A percentile compares a stretch with the other conserved stretches of the same genome.
Conservation (phyloP, 2,113 vertebrate species). For the Oceanodroma tethys region DNA sequence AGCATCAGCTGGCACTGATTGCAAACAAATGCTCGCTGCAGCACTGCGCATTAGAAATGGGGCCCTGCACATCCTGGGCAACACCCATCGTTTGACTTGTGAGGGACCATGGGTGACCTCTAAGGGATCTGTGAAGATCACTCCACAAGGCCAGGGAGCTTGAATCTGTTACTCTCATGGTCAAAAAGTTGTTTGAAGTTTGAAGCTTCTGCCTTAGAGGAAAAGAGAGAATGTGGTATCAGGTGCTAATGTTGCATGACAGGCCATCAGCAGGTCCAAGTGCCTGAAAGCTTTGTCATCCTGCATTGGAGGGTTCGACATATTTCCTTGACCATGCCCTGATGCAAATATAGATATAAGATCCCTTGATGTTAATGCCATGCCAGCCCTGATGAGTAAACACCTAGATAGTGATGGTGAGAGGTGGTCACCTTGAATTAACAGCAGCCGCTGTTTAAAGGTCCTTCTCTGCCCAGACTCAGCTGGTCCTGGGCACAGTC, state of each 20-base stretch:
- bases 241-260: not conserved
- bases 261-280: not conserved
- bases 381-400: not conserved
- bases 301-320: not conserved
- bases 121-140: not conserved
- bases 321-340: not conserved
- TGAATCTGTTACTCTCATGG: not conserved
- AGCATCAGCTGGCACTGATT: not conserved
- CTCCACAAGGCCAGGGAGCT: not conserved
- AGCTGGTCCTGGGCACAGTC: not conserved
- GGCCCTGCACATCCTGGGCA: not conserved
- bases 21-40: accelerated
- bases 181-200: not conserved
- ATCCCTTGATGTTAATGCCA: not conserved
- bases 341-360: not conserved
- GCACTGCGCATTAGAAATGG: accelerated
- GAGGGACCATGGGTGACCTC: not conserved
- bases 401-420: not conserved
- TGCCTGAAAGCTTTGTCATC: not conserved
- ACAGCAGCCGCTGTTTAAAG: not conserved
- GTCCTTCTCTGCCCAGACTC: not conserved
- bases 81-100: not conserved
- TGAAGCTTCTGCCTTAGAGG: not conserved
- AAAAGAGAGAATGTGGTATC: not conserved
- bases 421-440: not conserved